phyloP scores from a whole-genome alignment of 1,140 invertebrate genomes.

The Calliphora vicina region DNA sequence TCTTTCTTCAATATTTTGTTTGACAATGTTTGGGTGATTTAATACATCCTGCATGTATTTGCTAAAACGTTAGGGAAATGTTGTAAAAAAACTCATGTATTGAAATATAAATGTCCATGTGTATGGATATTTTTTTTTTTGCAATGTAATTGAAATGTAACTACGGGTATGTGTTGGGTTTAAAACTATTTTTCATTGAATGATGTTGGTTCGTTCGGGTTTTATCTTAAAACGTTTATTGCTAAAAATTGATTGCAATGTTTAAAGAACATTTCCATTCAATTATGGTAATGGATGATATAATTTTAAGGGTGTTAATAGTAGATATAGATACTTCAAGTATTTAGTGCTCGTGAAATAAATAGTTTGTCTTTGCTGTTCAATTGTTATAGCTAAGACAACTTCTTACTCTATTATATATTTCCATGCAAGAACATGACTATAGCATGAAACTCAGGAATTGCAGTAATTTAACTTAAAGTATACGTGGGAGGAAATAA shows the following conservation, averaged over 20 bases:
- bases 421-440: too few relatives aligned
- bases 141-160: background rate
- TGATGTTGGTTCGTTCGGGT: background rate
- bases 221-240: background rate
- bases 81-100: background rate
- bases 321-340: too few relatives aligned
- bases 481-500: too few relatives aligned
- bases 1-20: background rate
- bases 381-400: too few relatives aligned
- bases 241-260: background rate
- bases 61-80: too few relatives aligned
- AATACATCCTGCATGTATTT: background rate
- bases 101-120: background rate
- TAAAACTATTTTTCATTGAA: background rate
- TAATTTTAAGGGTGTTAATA: too few relatives aligned
- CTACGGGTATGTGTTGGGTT: background rate
- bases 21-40: background rate
- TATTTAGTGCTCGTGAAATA: too few relatives aligned
- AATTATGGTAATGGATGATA: background rate
- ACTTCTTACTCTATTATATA: too few relatives aligned
- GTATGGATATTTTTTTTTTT: background rate
- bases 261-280: background rate
- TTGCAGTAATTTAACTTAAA: too few relatives aligned
- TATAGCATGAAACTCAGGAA: too few relatives aligned
- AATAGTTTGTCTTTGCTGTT: too few relatives aligned